Conservation (phyloP, 2,797 vertebrate species). For the Platyrinchus mystaceus region DNA sequence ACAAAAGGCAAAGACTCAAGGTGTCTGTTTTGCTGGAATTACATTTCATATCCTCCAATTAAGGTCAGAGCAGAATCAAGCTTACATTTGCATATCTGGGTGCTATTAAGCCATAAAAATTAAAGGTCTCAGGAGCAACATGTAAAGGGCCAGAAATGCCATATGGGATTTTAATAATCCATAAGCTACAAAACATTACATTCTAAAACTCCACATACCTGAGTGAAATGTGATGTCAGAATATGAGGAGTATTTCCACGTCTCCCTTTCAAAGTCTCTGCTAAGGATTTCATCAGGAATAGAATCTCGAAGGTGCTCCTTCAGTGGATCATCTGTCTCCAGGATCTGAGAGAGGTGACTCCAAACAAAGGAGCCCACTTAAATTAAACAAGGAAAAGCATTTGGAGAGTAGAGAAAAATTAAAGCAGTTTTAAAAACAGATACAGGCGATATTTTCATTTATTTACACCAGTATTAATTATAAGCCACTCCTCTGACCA, state of each 20-base stretch:
- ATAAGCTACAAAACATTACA: not conserved
- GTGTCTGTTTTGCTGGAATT: not conserved
- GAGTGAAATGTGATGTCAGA: constrained; percentile 80
- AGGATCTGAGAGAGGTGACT: constrained; percentile 85
- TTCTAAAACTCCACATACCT: constrained; percentile 67
- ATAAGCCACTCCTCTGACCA: not conserved
- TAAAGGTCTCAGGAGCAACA: not conserved
- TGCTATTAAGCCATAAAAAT: not conserved
- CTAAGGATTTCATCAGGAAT: constrained; percentile 86
- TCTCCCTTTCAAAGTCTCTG: constrained; percentile 84
- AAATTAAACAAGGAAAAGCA: not conserved
- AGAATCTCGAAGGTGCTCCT: constrained; percentile 77
- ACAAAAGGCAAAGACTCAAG: not conserved
- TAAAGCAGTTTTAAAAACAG: not conserved
- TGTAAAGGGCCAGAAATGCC: not conserved
- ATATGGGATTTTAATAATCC: not conserved
- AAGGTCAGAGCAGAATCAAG: not conserved
- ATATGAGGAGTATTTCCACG: constrained; percentile 87
- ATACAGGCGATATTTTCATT: not conserved
- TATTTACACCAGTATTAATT: not conserved
- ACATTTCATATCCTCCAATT: not conserved
- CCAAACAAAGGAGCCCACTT: constrained; percentile 92
- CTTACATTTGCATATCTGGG: not conserved
- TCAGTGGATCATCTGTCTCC: constrained; percentile 85
- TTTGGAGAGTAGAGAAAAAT: not conserved